Conservation (phyloP, 92 coral and sea anemone genomes). For the Actinernus sp. region DNA sequence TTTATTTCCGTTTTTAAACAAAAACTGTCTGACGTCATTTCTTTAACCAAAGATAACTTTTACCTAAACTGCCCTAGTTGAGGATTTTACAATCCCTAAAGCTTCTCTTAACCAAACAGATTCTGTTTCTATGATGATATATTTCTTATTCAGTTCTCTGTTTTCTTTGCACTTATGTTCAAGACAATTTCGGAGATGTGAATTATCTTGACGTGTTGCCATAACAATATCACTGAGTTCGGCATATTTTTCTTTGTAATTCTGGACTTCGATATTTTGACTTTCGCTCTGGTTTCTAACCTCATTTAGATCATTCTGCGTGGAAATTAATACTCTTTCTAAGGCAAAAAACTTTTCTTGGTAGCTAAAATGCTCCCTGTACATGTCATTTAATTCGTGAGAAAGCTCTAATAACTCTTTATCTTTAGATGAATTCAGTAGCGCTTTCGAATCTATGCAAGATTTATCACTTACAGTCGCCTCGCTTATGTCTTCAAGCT, state of each 20-base stretch:
- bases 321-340: conserved; percentile 29
- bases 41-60: no score
- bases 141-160: conserved; percentile 49
- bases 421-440: conserved; percentile 8
- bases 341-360: conserved; percentile 56
- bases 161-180: conserved; percentile 62
- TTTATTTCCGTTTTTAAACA: no score
- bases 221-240: conserved; percentile 64
- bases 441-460: no score
- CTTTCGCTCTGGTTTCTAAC: conserved; percentile 49
- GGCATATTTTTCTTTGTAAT: conserved; percentile 66
- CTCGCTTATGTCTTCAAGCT: background rate
- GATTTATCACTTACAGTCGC: background rate
- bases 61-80: no score
- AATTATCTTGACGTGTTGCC: conserved; percentile 73
- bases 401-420: conserved; percentile 44
- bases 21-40: no score
- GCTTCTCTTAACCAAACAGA: conserved; percentile 92
- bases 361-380: conserved; percentile 56
- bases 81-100: conserved; percentile 65
- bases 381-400: conserved; percentile 63
- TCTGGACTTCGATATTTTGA: conserved; percentile 64
- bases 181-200: conserved; percentile 57
- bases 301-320: conserved; percentile 69
- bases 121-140: conserved; percentile 76